A percentile compares a stretch with the other conserved stretches of the same genome.
phyloP scores from a whole-genome alignment of 2,797 vertebrate species.

The Pteropus rufus region DNA sequence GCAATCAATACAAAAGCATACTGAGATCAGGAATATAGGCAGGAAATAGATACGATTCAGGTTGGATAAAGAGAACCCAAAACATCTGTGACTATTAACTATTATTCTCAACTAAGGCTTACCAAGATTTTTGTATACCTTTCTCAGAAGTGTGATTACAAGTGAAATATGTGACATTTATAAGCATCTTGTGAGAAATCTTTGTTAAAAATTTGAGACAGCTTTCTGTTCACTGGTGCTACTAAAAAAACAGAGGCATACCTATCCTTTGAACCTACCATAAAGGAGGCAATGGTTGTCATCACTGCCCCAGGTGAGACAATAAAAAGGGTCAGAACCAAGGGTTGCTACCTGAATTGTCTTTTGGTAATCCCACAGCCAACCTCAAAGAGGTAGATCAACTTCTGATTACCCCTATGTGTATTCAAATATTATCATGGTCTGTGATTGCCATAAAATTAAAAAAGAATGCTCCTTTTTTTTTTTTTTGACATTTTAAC shows the following conservation, averaged over 20 bases:
- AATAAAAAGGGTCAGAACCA: background rate
- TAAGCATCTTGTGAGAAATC: background rate
- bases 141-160: background rate
- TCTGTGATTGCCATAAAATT: background rate
- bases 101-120: background rate
- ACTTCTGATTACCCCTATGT: background rate
- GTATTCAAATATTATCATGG: background rate
- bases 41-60: slow-evolving; percentile 56
- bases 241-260: background rate
- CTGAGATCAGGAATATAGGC: slow-evolving; percentile 31
- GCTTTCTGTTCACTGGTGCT: background rate
- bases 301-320: background rate
- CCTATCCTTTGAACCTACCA: background rate
- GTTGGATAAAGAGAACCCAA: slow-evolving; percentile 40
- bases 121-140: background rate
- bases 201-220: background rate
- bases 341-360: background rate
- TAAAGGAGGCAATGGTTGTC: background rate
- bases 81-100: slow-evolving; percentile 39
- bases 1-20: slow-evolving; percentile 49
- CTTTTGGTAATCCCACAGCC: background rate
- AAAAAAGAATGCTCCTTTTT: background rate
- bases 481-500: slow-evolving; percentile 5
- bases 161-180: background rate
- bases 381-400: background rate